Conservation (phyloP, 2,797 vertebrate species). For the Pteropus rufus region DNA sequence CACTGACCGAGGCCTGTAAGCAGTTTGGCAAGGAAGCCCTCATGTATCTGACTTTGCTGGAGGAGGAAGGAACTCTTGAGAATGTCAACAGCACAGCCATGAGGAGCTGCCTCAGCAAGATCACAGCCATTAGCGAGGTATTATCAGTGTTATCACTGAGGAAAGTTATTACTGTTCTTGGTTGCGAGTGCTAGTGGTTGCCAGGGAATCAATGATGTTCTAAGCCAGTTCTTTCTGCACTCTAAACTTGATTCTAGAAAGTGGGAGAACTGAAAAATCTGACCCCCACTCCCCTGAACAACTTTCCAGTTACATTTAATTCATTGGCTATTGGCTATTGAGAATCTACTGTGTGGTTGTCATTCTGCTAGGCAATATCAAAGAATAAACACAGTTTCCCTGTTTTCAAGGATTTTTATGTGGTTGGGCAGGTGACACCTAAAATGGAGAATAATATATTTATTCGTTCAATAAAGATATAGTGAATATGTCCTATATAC, state of each 20-base stretch:
- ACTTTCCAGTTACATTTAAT: neutral
- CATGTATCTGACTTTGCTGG: slow-evolving; percentile 87
- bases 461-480: neutral
- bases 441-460: neutral
- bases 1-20: slow-evolving; percentile 89
- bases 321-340: neutral
- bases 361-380: neutral
- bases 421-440: neutral
- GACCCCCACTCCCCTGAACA: neutral
- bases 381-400: neutral
- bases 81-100: slow-evolving; percentile 78
- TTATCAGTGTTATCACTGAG: fast-evolving
- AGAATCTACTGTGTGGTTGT: neutral
- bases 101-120: slow-evolving; percentile 82
- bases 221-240: neutral
- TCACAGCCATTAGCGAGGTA: slow-evolving; percentile 89
- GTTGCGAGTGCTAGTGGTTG: neutral
- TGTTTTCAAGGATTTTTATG: neutral
- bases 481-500: neutral
- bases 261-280: neutral
- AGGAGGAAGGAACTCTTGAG: slow-evolving; percentile 79
- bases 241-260: neutral
- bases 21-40: slow-evolving; percentile 88
- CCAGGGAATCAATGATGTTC: neutral
- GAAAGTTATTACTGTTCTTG: neutral